Conservation (phyloP, 2,113 vertebrate genomes). For the Apodemus sylvaticus region DNA sequence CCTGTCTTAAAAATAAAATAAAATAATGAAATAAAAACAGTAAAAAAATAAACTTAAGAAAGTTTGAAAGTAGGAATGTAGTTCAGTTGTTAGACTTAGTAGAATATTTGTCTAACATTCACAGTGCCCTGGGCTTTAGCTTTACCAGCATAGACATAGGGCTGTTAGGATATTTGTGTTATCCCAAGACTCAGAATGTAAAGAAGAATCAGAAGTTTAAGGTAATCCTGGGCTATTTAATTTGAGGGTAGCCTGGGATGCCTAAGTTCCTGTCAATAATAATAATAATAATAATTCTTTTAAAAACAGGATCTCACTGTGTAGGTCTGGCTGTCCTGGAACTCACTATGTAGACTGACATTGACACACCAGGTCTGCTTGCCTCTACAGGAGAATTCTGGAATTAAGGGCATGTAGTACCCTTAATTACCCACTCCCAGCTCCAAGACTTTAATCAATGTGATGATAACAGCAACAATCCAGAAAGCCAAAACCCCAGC, state of each 20-base stretch:
- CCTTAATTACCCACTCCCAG: too few relatives aligned
- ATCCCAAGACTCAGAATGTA: not conserved
- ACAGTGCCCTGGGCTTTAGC: not conserved
- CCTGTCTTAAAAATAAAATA: not conserved
- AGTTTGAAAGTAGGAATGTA: not conserved
- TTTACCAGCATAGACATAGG: not conserved
- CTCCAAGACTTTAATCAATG: not conserved
- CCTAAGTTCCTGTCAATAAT: not conserved
- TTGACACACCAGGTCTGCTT: not conserved
- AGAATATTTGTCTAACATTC: not conserved
- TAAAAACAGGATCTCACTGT: not conserved
- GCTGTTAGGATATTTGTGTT: accelerated
- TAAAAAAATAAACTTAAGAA: not conserved
- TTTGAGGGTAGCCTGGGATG: not conserved
- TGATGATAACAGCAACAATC: not conserved
- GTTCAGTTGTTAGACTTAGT: not conserved
- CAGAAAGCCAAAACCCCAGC: not conserved
- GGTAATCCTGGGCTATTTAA: not conserved
- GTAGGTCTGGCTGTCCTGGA: not conserved
- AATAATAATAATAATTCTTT: not conserved
- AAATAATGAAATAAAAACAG: not conserved
- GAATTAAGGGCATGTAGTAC: not conserved
- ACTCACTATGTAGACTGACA: not conserved
- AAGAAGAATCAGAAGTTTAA: not conserved
- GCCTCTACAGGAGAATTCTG: not conserved